A percentile compares a stretch with the other conserved stretches of the same genome.
Evolutionary conservation across 2,888 invertebrate species (phyloP).

Genomic region (Spilosoma lubricipeda): DNA sequence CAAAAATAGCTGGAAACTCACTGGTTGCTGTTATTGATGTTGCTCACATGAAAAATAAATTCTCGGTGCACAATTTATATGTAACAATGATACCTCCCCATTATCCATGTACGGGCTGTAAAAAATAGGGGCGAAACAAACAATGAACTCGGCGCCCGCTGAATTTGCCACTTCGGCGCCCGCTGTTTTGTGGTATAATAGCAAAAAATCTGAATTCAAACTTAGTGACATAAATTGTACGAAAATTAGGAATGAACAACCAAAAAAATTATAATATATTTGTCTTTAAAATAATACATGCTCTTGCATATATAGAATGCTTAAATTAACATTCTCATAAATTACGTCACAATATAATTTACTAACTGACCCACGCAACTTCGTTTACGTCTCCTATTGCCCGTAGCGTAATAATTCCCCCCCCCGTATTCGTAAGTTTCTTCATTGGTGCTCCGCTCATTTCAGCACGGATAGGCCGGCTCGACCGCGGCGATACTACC

Average conservation of each 20-base stretch:
- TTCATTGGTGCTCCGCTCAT: too few relatives aligned
- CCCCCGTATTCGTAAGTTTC: too few relatives aligned
- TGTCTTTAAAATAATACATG: too few relatives aligned
- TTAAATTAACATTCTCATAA: too few relatives aligned
- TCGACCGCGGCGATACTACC: too few relatives aligned
- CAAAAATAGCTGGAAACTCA: neutral
- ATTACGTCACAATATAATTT: too few relatives aligned
- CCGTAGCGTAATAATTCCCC: too few relatives aligned
- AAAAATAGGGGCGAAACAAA: conserved; percentile 57
- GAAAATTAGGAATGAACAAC: conserved; percentile 14
- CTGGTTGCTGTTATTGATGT: too few relatives aligned
- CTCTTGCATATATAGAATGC: too few relatives aligned
- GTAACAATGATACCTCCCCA: conserved; percentile 9
- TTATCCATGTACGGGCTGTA: conserved; percentile 42
- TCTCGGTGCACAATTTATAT: conserved; percentile 11
- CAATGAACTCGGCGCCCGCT: conserved; percentile 72
- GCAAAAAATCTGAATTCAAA: conserved; percentile 58
- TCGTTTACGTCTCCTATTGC: too few relatives aligned
- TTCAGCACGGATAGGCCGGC: too few relatives aligned
- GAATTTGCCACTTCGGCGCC: conserved; percentile 62
- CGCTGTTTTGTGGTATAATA: conserved; percentile 56
- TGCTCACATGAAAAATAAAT: neutral
- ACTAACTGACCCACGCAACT: too few relatives aligned
- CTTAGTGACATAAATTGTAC: conserved; percentile 41
- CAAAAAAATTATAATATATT: conserved; percentile 4